These are phyloP conservation scores for Rousettus leschenaultii DNA, from an alignment of 2,113 vertebrate genomes.

Conservation along the genomic window DNA sequence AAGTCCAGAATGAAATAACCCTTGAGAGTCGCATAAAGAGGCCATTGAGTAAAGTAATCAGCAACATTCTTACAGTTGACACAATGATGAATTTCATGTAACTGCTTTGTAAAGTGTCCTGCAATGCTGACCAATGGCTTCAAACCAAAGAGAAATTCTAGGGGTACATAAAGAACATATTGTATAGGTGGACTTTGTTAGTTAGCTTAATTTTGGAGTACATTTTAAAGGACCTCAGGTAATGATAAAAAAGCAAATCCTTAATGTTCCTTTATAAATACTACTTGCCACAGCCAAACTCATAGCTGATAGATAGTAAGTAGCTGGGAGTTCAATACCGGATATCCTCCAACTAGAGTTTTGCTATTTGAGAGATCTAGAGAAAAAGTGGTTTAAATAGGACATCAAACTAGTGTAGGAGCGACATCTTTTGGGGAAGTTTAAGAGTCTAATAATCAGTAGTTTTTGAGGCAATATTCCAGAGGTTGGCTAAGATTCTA, in stretches of 20 bases:
- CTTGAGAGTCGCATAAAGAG: not conserved
- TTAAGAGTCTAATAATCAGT: not conserved
- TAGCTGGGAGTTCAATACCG: not conserved
- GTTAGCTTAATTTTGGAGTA: not conserved
- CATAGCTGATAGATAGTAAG: not conserved
- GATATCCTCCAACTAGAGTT: not conserved
- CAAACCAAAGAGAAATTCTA: not conserved
- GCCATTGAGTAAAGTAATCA: not conserved
- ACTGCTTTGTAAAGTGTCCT: not conserved
- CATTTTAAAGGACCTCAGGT: not conserved
- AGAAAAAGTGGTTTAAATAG: not conserved
- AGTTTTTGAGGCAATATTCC: not conserved
- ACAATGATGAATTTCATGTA: not conserved
- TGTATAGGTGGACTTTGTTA: not conserved
- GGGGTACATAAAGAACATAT: not conserved
- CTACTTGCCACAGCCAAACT: not conserved
- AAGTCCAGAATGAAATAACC: not conserved
- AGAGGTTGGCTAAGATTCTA: not conserved
- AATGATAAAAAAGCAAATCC: not conserved
- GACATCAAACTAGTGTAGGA: not conserved
- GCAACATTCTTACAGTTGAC: not conserved
- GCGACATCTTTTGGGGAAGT: slow-evolving; percentile 21
- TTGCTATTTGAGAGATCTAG: not conserved
- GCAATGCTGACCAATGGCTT: not conserved
- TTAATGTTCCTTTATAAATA: not conserved